Evolutionary conservation across 1,140 invertebrate species (phyloP).

Genomic region (Platorchestia sp.): DNA sequence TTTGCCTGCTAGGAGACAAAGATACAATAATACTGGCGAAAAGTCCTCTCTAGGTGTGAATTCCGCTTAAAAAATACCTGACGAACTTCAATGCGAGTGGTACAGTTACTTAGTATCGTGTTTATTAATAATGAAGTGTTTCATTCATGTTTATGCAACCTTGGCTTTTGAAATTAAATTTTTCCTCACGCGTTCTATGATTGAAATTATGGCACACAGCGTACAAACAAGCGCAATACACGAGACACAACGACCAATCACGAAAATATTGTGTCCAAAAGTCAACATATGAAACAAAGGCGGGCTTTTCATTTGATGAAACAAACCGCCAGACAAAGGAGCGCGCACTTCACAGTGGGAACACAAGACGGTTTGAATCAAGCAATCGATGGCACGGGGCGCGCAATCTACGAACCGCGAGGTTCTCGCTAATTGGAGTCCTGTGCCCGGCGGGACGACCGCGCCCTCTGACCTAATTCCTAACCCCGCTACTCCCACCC

Average conservation of each 20-base stretch:
- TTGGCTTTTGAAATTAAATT: not conserved
- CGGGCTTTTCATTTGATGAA: not conserved
- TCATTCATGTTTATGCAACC: too few relatives aligned
- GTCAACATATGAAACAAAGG: not conserved
- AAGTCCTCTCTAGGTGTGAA: too few relatives aligned
- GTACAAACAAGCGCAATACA: not conserved
- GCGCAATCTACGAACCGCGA: not conserved
- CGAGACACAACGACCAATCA: not conserved
- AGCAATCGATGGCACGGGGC: not conserved
- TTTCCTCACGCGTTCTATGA: not conserved
- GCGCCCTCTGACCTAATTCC: conserved; percentile 45
- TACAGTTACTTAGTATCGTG: too few relatives aligned
- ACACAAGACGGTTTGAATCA: not conserved
- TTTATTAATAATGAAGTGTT: too few relatives aligned
- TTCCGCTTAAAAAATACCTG: too few relatives aligned
- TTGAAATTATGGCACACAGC: not conserved
- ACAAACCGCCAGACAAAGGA: not conserved
- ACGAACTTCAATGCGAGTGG: too few relatives aligned
- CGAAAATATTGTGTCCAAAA: not conserved
- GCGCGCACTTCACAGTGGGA: not conserved
- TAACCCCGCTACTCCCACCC: not conserved
- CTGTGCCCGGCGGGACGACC: not conserved
- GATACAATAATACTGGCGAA: too few relatives aligned
- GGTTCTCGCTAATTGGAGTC: conserved; percentile 1
- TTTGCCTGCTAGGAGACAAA: too few relatives aligned